Evolutionary conservation across 2,888 invertebrate genomes (phyloP), one percentile per base, ranked within the genome.

Genomic region (Carterocephalus palaemon): DNA sequence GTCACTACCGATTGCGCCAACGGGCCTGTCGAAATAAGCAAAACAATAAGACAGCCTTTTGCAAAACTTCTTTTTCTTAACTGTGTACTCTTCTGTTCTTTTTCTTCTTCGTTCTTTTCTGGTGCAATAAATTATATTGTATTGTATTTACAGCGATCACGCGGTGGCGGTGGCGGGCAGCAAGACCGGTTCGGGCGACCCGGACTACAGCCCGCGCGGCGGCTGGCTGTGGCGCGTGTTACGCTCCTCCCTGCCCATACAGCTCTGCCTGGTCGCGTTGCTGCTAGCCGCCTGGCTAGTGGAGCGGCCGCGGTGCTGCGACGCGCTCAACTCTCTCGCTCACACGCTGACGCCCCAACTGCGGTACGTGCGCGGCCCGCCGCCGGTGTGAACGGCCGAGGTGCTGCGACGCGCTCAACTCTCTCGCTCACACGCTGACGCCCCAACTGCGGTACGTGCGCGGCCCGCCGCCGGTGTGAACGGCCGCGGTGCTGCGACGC

Each of bases 351-450:
- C 92, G n/a, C 94, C 95, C 3, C 93, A 94, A 63, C 84, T 95
- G 45, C 91, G 92, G 58, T 95, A 95, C 72, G 90, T 94, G n/a
- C 90, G 92, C 48, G 94, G 94, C 51, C 94, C 94, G 6, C 95
- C 94, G 10, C 95, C 95, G 4, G 42, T 65, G 59, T 64, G 62
- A 60, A 48, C 46, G 29, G 47, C 24, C 29, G 45, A n/a, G 92
- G 34, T 94, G 94, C 75, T 94, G 94, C 76, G 93, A 94, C 68
- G 90, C 91, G 42, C 88, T 93, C 62, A 93, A 94, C 81, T 93
- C 92, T 42, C 89, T 93, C 52, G 91, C 92, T 38, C 88, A 93
- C 60, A 92, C 92, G 0, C 78, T 95, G 24, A 91, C 92, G n/a
- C 94, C 95, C 3, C 93, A 94, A 63, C 84, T 95, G 45, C 91